Base-by-base conservation (phyloP, 2,113 vertebrate genomes). In the Gymnocephalus cernua region DNA sequence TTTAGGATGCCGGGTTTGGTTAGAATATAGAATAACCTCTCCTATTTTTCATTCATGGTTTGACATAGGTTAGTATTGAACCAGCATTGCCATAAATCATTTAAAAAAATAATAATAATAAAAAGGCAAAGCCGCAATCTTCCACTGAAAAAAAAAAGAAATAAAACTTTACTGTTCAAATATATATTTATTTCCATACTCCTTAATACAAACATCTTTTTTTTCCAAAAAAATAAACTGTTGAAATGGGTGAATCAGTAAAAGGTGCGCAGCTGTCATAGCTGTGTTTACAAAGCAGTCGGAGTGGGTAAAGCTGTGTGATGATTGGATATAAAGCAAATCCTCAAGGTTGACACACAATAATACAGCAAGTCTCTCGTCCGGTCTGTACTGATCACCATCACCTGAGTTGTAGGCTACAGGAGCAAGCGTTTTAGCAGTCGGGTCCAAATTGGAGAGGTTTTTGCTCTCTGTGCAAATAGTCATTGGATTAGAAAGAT, bases 181-280 rank as follows among this genome's bases (percentile, higher is more conserved):
- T 92, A 94, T 93, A 93, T 74, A 93, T 93, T 93, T 94, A 93
- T 94, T 93, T 88, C 53, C 69, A 82, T 82, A 66, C 81, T 86
- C 69, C 74, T 82, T 89, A 62, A 90, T 93, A 93, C 91, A 93
- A 95, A 93, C 88, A 90, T 85, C 32, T 80, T 86, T 89, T 72
- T 85, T 72, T 50, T 62, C 9, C 59, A 75, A 77, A 88, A 91
- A 88, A 91, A 90, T 87, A 92, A 89, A 90, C 72, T 85, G 83
- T 80, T 85, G 61, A 82, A 83, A 88, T 12, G 16, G 65, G 72
- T 80, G 74, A 90, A 85, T 93, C 77, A 83, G 86, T 85, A 85
- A 86, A 29, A 90, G 87, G 91, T 91, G 89, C 87, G 82, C 79
- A 77, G 82, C 38, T 41, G 38, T 80, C 35, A 51, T 62, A 69